Conservation (phyloP, 2,888 invertebrate species). For the Zygogramma bicolorata region DNA sequence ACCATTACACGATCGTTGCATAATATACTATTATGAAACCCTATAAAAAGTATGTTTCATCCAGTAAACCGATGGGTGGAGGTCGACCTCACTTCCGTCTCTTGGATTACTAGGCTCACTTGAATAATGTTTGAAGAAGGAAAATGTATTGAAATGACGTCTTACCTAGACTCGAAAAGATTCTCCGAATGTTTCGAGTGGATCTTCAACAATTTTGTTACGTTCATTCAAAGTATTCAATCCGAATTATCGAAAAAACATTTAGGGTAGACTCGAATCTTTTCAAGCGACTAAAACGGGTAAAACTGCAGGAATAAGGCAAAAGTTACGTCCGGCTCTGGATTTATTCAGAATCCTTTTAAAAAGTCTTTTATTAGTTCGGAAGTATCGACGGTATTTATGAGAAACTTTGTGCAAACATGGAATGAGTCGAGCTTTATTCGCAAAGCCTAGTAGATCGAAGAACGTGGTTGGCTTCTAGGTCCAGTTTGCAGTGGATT, state of each 20-base stretch:
- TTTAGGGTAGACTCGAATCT: neutral
- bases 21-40: too few relatives aligned
- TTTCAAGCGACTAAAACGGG: neutral
- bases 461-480: neutral
- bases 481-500: neutral
- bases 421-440: neutral
- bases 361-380: constrained; percentile 10
- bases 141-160: too few relatives aligned
- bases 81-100: too few relatives aligned
- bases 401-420: constrained; percentile 2
- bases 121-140: too few relatives aligned
- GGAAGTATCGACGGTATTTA: constrained; percentile 6
- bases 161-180: too few relatives aligned
- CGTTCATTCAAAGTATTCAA: neutral
- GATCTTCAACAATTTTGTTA: neutral
- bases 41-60: too few relatives aligned
- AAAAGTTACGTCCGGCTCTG: constrained; percentile 3
- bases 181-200: too few relatives aligned
- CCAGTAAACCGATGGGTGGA: too few relatives aligned
- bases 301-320: neutral
- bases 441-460: neutral
- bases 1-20: too few relatives aligned
- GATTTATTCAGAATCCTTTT: neutral
- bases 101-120: too few relatives aligned
- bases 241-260: neutral